These are phyloP conservation scores for Acrobasis repandana DNA, from an alignment of 2,888 invertebrate species.

Conservation along the genomic window DNA sequence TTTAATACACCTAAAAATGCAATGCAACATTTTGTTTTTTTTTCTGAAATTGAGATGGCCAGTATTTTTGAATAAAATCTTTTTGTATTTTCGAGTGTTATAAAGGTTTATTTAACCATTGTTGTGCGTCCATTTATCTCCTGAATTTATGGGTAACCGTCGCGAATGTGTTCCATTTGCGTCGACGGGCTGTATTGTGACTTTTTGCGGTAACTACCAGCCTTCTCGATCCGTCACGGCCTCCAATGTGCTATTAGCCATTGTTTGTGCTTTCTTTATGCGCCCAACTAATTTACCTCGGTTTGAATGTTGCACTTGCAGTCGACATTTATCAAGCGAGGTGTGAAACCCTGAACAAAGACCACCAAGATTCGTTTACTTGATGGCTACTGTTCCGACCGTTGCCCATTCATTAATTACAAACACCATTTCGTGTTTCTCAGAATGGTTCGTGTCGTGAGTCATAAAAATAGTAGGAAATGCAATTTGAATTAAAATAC, in stretches of 20 bases:
- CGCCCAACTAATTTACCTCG: conserved; percentile 69
- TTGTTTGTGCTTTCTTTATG: conserved; percentile 71
- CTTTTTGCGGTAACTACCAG: conserved; percentile 47
- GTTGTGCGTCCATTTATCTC: conserved; percentile 79
- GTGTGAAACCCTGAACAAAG: conserved; percentile 67
- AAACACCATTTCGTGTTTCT: conserved; percentile 39
- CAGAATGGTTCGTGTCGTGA: conserved; percentile 19
- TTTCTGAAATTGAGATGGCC: conserved; percentile 5
- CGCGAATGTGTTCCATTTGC: conserved; percentile 73
- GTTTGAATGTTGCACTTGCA: conserved; percentile 62
- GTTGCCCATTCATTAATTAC: conserved; percentile 37
- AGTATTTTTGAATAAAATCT: conserved; percentile 30
- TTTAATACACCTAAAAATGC: conserved; percentile 58
- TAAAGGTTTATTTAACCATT: conserved; percentile 79
- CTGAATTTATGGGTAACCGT: conserved; percentile 77
- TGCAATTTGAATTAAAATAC: not conserved
- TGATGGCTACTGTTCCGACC: conserved; percentile 55
- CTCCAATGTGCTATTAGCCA: conserved; percentile 56
- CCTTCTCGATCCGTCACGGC: conserved; percentile 64
- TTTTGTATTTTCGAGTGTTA: conserved; percentile 74
- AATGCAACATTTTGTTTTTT: conserved; percentile 30
- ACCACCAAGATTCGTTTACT: conserved; percentile 55
- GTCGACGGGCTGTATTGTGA: conserved; percentile 52
- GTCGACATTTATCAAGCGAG: conserved; percentile 62
- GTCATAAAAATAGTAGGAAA: conserved; percentile 14